A percentile compares a stretch with the other conserved stretches of the same genome.
These are phyloP conservation scores for Cyprinodon variegatus DNA, from an alignment of 2,113 vertebrate genomes.

Conservation along the genomic window DNA sequence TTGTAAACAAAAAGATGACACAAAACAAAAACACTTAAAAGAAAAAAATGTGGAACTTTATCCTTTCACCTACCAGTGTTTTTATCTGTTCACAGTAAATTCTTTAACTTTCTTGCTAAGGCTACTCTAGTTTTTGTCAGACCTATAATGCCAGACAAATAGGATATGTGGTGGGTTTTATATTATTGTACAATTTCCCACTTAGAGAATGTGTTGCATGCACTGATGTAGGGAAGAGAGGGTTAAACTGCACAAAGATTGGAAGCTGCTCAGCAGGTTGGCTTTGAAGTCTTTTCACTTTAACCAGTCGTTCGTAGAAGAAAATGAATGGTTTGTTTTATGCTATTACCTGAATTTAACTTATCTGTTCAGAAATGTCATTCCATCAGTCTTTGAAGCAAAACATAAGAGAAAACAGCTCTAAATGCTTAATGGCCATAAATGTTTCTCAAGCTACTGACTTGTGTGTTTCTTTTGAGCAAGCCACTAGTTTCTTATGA, in stretches of 20 bases:
- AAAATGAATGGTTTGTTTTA: constrained; percentile 43
- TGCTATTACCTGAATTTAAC: constrained; percentile 39
- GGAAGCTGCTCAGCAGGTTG: constrained; percentile 4
- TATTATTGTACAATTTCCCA: background rate
- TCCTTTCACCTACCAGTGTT: background rate
- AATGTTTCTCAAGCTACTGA: constrained; percentile 46
- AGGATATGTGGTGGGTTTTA: background rate
- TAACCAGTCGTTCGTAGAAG: constrained; percentile 29
- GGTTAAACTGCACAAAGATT: constrained; percentile 27
- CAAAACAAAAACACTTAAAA: background rate
- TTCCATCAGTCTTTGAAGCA: constrained; percentile 44
- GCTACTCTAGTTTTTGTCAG: background rate
- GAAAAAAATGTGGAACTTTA: background rate
- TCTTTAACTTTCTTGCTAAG: background rate
- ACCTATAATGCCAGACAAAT: background rate
- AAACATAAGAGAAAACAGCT: constrained; percentile 40
- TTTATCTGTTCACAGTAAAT: background rate
- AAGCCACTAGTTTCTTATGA: constrained; percentile 65
- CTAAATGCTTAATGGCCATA: constrained; percentile 50
- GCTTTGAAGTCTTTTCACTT: constrained; percentile 34
- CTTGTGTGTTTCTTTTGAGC: constrained; percentile 54
- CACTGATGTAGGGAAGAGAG: constrained; percentile 15
- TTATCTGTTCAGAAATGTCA: constrained; percentile 43
- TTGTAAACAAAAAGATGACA: background rate
- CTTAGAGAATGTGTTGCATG: constrained; percentile 5